A percentile compares a stretch with the other conserved stretches of the same genome.
Evolutionary conservation across 2,888 invertebrate genomes (phyloP).

Genomic region (Tenthredo notha): DNA sequence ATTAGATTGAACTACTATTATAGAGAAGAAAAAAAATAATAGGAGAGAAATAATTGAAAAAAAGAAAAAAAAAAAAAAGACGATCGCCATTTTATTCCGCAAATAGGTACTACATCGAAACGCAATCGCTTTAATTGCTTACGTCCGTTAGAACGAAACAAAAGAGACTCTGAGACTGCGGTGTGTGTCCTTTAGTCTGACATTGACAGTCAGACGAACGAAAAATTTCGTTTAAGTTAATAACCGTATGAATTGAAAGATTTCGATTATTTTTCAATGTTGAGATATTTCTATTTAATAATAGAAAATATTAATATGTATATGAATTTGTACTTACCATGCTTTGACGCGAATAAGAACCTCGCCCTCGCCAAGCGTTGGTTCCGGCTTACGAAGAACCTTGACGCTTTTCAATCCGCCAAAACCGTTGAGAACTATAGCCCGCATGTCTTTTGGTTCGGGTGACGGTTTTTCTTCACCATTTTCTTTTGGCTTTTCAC

Average conservation of each 20-base stretch:
- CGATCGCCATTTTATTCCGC: conserved; percentile 13
- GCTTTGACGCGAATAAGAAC: conserved; percentile 91
- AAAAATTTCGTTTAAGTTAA: not conserved
- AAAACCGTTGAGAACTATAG: conserved; percentile 91
- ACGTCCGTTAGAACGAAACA: not conserved
- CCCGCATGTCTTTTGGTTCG: conserved; percentile 90
- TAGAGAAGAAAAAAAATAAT: not conserved
- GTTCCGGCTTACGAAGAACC: conserved; percentile 90
- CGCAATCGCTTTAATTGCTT: not conserved
- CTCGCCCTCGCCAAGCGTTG: conserved; percentile 86
- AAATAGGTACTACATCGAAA: conserved; percentile 20
- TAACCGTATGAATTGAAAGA: not conserved
- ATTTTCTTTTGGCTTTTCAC: conserved; percentile 75
- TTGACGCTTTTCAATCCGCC: conserved; percentile 93
- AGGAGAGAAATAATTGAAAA: no score
- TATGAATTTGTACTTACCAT: conserved; percentile 85
- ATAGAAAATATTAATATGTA: not conserved
- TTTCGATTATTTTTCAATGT: not conserved
- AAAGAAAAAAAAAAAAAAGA: not conserved
- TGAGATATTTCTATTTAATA: not conserved
- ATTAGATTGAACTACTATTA: not conserved
- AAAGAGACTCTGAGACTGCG: not conserved
- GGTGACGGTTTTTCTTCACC: conserved; percentile 72
- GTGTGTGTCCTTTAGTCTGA: conserved; percentile 33
- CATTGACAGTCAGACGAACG: conserved; percentile 28